phyloP scores from a whole-genome alignment of 1,140 invertebrate genomes.

The Eumaeus atala region DNA sequence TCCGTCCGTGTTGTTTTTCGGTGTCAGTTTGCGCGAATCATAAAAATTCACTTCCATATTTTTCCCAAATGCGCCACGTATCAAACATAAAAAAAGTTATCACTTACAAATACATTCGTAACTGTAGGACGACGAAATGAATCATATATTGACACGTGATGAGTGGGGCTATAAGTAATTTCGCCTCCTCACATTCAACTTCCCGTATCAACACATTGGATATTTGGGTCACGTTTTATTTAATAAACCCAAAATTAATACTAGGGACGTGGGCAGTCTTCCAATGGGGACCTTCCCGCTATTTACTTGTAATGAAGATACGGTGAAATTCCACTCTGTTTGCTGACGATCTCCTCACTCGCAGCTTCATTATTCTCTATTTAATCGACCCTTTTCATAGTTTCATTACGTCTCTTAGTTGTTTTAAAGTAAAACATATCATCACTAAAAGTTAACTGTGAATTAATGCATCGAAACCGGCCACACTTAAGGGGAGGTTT shows the following conservation, averaged over 20 bases:
- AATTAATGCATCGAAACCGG: too few species aligned
- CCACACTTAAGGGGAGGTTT: too few species aligned
- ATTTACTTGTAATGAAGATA: conserved; percentile 47
- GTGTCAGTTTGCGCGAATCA: neutral
- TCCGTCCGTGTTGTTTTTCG: too few species aligned
- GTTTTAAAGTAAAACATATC: too few species aligned
- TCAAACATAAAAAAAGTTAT: neutral
- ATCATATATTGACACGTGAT: neutral
- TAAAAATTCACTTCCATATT: too few species aligned
- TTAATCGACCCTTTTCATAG: neutral
- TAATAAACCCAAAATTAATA: conserved; percentile 67
- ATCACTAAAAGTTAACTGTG: too few species aligned
- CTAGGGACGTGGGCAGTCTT: conserved; percentile 40
- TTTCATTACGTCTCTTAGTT: neutral
- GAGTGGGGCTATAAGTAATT: neutral
- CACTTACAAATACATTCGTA: neutral
- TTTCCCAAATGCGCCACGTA: neutral
- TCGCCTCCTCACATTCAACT: neutral
- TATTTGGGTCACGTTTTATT: conserved; percentile 55
- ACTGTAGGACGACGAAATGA: neutral
- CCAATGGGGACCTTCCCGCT: conserved; percentile 29
- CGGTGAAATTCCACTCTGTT: conserved; percentile 3
- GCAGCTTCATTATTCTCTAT: conserved; percentile 8
- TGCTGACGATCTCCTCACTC: neutral
- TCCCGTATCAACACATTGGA: conserved; percentile 29